phyloP scores from a whole-genome alignment of 1,140 invertebrate genomes.

The Scaptomyza hsui region DNA sequence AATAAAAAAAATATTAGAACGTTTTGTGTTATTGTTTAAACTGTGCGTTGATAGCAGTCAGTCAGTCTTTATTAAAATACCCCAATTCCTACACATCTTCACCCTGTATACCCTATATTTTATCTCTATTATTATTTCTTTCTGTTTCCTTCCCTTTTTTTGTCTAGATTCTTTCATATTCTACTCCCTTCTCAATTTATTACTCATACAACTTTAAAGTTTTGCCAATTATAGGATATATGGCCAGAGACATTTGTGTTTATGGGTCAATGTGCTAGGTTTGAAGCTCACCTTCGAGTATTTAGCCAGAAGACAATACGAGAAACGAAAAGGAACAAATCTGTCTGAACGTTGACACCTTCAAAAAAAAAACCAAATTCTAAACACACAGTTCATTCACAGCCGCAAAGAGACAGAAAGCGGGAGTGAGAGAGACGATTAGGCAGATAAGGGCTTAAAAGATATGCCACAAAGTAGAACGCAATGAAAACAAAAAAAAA shows the following conservation, averaged over 20 bases:
- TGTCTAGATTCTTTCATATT: no score
- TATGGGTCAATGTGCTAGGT: conserved; percentile 66
- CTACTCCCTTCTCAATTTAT: not conserved
- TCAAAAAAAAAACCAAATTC: conserved; percentile 3
- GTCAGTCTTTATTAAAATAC: no score
- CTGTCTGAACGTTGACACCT: conserved; percentile 59
- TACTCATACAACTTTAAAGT: not conserved
- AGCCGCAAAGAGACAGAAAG: conserved; percentile 4
- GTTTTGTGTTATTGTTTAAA: no score
- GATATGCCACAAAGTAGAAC: conserved; percentile 33
- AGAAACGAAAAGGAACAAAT: conserved; percentile 6
- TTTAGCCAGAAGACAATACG: conserved; percentile 14
- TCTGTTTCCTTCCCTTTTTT: no score
- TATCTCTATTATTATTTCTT: no score
- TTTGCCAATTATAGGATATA: conserved; percentile 14
- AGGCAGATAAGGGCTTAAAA: conserved; percentile 58
- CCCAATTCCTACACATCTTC: no score
- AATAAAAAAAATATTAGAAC: no score
- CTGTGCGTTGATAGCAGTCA: no score
- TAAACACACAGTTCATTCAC: conserved; percentile 49
- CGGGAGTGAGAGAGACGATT: conserved; percentile 16
- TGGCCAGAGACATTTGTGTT: conserved; percentile 23
- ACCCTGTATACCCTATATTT: no score
- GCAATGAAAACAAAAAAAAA: conserved; percentile 20
- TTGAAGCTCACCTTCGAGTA: conserved; percentile 22